Base-by-base conservation (phyloP, 2,888 invertebrate species). In the Leptinotarsa haldemani region DNA sequence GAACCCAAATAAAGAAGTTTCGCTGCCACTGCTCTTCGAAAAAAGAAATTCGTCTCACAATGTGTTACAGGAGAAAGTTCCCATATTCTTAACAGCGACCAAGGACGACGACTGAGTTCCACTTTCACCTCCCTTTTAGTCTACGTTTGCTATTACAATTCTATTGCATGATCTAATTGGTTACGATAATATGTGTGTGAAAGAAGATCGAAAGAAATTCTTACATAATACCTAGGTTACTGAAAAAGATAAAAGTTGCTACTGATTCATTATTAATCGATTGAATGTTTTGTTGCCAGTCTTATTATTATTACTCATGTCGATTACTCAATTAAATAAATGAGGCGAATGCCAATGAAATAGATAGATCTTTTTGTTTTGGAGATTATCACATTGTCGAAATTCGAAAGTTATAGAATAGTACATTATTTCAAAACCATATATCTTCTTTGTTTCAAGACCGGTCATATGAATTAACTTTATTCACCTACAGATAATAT, bases 111-210 rank as follows among this genome's bases (percentile, higher is more conserved):
- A 46, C 20, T 30, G 15, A 67, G 30, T 56, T 56, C 46, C 53
- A 68, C 68, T 68, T 68, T 68, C 68, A 68, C 68, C 56, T 56
- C n/a, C 30, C 61, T 61, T 61, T 61, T 61, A 67, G 53, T 40
- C 20, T 46, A 58, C 47, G 20, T 66, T 56, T 16, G 68, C 47
- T 46, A 56, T 52, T n/a, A 68, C 15, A 46, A 68, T 56, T 22
- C 56, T 9, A 58, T 16, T 47, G 46, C 40, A n/a, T 61, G 61
- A 15, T 61, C 40, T 22, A 20, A 56, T 61, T 4, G 30, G 61
- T 61, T 61, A 61, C 40, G 25, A n/a, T 61, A 61, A 61, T 61
- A 16, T 30, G 9, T 61, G 12, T 61, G 40, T 61, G 22, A 61
- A 30, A 30, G 25, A 61, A 30, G 30, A 61, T 30, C 7, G 16